Base-by-base conservation (phyloP, 2,797 vertebrate genomes). In the Onychomys leucogaster region DNA sequence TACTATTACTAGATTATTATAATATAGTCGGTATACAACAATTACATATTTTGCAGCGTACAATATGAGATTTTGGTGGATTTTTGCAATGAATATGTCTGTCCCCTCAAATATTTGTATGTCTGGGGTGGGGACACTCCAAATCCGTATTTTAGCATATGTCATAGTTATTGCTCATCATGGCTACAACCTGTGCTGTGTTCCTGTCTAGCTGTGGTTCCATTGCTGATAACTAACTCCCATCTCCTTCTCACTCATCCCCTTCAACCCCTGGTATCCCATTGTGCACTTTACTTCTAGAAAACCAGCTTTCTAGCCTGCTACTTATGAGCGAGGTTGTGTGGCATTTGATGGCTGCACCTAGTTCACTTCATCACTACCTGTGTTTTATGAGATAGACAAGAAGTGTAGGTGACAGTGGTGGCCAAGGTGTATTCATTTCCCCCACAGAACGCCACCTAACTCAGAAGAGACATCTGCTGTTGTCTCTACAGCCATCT, bases 381-480 rank as follows among this genome's bases (percentile, higher is more conserved):
- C 78, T 61, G 11, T 46, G 37, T 41, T 81, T 73, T 34, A 23
- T 10, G 11, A 83, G 41, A 71, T 3, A 77, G 34, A 61, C 19
- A 23, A 73, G 7, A 88, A n/a, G 6, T 2, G 17, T 27, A 82
- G 81, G 25, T 37, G 27, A 46, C 1, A 0, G 4, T 6, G 25
- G 11, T 21, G 5, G 7, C 9, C 5, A 21, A 4, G 7, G 21
- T 32, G 0, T 5, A 5, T 32, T 1, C 0, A 0, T 1, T 21
- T 34, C 69, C 90, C 37, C 57, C 61, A 8, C 4, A 3, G n/a
- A 65, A 2, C 4, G 41, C 86, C 55, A 77, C n/a, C 41, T 93
- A 13, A 61, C 34, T 80, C 5, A 9, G 34, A 37, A 63, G 63
- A 41, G 32, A 25, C 1, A 2, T 2, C 29, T 76, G 1, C 0